Evolutionary conservation across 2,888 invertebrate species (phyloP), one percentile per base, ranked within the genome.

Genomic region (Drosophila cracens): DNA sequence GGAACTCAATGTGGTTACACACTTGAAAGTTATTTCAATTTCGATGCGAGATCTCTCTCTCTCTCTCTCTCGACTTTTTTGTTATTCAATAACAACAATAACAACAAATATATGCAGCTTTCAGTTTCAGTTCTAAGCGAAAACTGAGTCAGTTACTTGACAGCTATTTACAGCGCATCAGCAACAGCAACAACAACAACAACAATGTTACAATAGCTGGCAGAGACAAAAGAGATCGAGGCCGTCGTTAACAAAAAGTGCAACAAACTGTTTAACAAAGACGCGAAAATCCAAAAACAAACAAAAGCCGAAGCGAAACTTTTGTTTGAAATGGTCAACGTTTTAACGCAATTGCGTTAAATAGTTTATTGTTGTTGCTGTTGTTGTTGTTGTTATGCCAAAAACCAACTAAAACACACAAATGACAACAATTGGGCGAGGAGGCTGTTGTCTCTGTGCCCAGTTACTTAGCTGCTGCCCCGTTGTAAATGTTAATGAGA

Each of bases 341-440:
- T 86, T 86, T 89, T 89, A 89, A 86, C 85, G 85, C 85, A 86
- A 89, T 87, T 89, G 85, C 85, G 85, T 85, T 87, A 85, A 85
- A 87, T 85, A 81, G 85, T 89, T 85, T 83, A 67, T 60, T 59
- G 64, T 51, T 49, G 29, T 53, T 49, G 10, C 29, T 63, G 13
- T 18, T 52, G 62, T 56, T 56, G 34, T n/a, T 13, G 11, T 10
- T 57, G 43, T 3, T 57, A 46, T 69, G 66, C 76, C 54, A 29
- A 53, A 58, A 79, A 67, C 31, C 56, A 74, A 52, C 43, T 48
- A 58, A n/a, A 65, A 49, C 31, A 58, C 57, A 46, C 38, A 33
- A 33, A 21, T 4, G 16, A 54, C 36, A 56, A 36, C 54, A 54
- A 54, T 36, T 27, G 29, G 31, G 16, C 18, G 38, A 40, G 46